Evolutionary conservation across 2,888 invertebrate genomes (phyloP).

Genomic region (Tachina grossa): DNA sequence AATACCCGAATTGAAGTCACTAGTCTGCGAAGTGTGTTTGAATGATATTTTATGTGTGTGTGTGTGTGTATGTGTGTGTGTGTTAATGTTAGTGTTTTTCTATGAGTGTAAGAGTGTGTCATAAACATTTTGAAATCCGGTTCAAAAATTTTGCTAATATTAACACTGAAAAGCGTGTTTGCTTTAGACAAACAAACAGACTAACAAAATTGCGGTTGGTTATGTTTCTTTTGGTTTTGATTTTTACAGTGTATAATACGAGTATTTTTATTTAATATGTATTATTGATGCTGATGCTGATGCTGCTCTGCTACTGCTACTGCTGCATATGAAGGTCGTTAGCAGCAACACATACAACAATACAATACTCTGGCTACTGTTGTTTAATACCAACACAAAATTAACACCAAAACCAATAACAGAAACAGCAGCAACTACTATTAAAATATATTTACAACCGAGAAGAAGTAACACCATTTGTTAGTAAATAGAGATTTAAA

Average conservation of each 20-base stretch:
- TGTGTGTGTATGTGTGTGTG: neutral
- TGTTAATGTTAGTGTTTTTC: neutral
- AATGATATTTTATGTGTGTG: neutral
- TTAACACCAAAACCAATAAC: too few species aligned
- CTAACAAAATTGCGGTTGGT: too few species aligned
- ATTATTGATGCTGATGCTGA: neutral
- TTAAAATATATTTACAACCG: neutral
- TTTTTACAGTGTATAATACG: neutral
- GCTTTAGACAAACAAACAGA: too few species aligned
- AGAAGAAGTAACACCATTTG: slow-evolving; percentile 1
- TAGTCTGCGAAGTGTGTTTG: neutral
- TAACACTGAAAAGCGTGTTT: slow-evolving; percentile 54
- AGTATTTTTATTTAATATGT: neutral
- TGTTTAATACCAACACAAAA: slow-evolving; percentile 17
- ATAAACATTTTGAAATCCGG: slow-evolving; percentile 67
- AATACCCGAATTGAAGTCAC: slow-evolving; percentile 27
- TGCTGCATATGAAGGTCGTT: slow-evolving; percentile 69
- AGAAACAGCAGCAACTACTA: neutral
- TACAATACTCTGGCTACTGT: neutral
- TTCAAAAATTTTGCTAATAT: slow-evolving; percentile 54
- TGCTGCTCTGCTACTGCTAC: slow-evolving; percentile 26
- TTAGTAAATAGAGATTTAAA: neutral
- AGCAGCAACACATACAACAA: slow-evolving; percentile 54
- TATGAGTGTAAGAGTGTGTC: neutral
- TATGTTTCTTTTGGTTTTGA: neutral